These are phyloP conservation scores for Hucho hucho DNA, from an alignment of 2,113 vertebrate genomes.

Conservation along the genomic window DNA sequence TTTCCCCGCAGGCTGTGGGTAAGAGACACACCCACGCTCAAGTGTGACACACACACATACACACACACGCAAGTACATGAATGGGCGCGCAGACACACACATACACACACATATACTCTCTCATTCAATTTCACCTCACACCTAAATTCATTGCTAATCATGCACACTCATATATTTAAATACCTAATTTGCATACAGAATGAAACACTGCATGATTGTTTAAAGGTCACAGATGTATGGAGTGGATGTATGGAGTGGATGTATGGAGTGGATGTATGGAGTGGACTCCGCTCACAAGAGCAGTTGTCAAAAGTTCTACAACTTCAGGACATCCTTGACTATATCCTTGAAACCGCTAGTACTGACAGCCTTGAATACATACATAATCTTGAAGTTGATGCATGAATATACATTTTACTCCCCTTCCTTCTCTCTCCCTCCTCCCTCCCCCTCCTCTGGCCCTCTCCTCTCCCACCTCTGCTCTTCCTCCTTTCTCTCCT, in stretches of 20 bases:
- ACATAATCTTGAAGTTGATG: background rate
- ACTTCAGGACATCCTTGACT: background rate
- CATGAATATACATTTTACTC: background rate
- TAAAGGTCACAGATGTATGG: background rate
- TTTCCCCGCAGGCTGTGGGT: slow-evolving; percentile 96
- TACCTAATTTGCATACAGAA: background rate
- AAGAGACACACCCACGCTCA: slow-evolving; percentile 45
- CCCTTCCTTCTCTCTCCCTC: slow-evolving; percentile 37
- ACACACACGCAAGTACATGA: slow-evolving; percentile 8
- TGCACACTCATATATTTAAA: background rate
- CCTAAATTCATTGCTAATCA: background rate
- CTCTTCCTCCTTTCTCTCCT: slow-evolving; percentile 11
- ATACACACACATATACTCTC: background rate
- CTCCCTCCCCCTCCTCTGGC: background rate
- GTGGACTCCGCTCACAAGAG: background rate
- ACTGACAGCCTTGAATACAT: background rate
- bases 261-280: too few species aligned
- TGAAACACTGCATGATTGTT: background rate
- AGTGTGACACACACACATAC: slow-evolving; percentile 3
- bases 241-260: too few species aligned
- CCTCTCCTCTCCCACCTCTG: slow-evolving; percentile 36
- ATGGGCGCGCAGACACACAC: background rate
- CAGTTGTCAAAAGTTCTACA: background rate
- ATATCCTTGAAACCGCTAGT: background rate
- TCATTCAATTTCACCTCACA: background rate